Evolutionary conservation across 2,113 vertebrate species (phyloP), one percentile per base, ranked within the genome.

Genomic region (Cheirogaleus medius): DNA sequence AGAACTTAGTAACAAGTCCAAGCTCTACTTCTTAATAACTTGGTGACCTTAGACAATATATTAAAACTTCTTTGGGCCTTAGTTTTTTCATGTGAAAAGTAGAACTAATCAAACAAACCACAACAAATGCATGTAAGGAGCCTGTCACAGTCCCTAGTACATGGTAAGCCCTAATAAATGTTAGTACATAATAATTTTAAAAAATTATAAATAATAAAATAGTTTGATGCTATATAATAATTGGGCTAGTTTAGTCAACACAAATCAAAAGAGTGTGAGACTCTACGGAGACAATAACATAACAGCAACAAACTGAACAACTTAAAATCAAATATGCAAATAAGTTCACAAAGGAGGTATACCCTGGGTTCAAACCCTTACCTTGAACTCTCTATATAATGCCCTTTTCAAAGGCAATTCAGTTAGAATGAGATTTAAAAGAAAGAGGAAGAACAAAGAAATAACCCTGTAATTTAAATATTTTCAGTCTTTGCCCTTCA

Each of bases 361-460:
- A 84, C 69, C 88, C 56, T 64, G 8, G 17, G 11, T 85, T 97
- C 73, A 96, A 96, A 94, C 13, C 2, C 8, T 84, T 68, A 78
- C 14, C 44, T 91, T 8, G n/a, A 2, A 54, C 29, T 96, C 39
- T 37, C 49, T 92, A 71, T 54, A 93, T 8, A 93, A 81, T 42
- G 27, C 60, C 47, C 18, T 47, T 95, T 83, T 91, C 21, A 44
- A 44, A 76, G 23, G 23, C 66, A 89, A 91, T 77, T 97, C 81
- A 92, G 78, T 91, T 91, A 93, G 49, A 97, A 95, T 94, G 91
- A 94, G 34, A 63, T 80, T 91, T 25, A 82, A 95, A 94, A 94
- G 21, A 82, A 97, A 90, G 47, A 42, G 10, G 32, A 94, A 95
- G 11, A 47, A 66, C n/a, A 95, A 97, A 96, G 77, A 96, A 94